These are phyloP conservation scores for Sylvilagus bachmani DNA, from an alignment of 2,113 vertebrate species.

Conservation along the genomic window DNA sequence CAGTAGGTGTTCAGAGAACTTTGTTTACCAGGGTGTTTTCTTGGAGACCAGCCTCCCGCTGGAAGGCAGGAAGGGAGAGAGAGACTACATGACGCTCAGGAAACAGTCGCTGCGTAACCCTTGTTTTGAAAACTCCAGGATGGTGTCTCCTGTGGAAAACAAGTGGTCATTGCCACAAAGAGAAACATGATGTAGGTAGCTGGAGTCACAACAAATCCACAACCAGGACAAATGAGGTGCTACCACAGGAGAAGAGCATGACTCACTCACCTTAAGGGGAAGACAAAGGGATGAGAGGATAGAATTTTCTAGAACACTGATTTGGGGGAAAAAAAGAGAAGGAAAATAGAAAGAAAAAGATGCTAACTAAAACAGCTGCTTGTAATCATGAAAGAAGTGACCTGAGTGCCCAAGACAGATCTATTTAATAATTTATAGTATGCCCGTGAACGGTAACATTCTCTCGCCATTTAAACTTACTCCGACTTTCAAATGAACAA, in stretches of 20 bases:
- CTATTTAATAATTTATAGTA: neutral
- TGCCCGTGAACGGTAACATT: neutral
- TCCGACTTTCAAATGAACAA: neutral
- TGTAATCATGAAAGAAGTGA: slow-evolving; percentile 5
- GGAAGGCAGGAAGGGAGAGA: slow-evolving; percentile 46
- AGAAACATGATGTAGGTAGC: slow-evolving; percentile 70
- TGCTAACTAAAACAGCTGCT: neutral
- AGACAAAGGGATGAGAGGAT: neutral
- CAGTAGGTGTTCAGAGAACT: slow-evolving; percentile 74
- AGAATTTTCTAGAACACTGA: neutral
- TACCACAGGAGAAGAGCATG: neutral
- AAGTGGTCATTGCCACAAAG: slow-evolving; percentile 59
- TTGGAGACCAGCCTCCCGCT: slow-evolving; percentile 71
- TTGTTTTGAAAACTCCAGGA: slow-evolving; percentile 60
- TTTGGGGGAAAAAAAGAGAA: neutral
- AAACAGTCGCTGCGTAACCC: slow-evolving; percentile 1
- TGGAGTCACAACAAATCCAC: neutral
- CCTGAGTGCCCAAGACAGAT: neutral
- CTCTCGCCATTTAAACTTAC: neutral
- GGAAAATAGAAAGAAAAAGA: neutral
- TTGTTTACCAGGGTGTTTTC: slow-evolving; percentile 83
- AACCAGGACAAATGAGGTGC: neutral
- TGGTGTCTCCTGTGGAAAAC: slow-evolving; percentile 64
- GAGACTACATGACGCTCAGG: neutral
- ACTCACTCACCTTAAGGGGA: neutral